These are phyloP conservation scores for Coptodon rendalli DNA, from an alignment of 2,113 vertebrate species.

Conservation along the genomic window DNA sequence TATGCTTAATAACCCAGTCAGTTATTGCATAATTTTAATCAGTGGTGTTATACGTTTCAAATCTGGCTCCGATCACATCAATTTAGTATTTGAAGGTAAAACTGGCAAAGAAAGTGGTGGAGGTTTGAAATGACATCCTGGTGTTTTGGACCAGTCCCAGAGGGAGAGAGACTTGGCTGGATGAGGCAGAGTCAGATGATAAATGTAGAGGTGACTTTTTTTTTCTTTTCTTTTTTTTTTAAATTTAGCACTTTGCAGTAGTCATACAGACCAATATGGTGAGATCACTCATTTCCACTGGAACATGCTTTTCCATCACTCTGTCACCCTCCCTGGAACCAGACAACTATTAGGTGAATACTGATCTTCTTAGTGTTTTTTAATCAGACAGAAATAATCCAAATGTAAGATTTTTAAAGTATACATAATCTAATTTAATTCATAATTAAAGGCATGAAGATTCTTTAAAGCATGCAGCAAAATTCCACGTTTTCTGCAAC, in stretches of 20 bases:
- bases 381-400: neutral
- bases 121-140: neutral
- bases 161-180: neutral
- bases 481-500: neutral
- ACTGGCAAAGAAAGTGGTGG: neutral
- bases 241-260: neutral
- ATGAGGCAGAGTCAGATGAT: neutral
- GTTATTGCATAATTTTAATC: neutral
- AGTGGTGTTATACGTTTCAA: neutral
- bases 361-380: neutral
- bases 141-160: neutral
- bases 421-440: neutral
- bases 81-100: neutral
- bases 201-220: neutral
- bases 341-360: neutral
- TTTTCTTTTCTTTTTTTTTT: accelerated
- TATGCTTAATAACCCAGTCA: neutral
- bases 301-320: neutral
- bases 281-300: neutral
- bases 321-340: neutral
- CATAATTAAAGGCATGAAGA: neutral
- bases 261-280: neutral
- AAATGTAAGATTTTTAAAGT: neutral
- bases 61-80: neutral
- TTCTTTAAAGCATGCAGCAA: neutral